Conservation (phyloP, 2,113 vertebrate species). For the Oceanites oceanicus region DNA sequence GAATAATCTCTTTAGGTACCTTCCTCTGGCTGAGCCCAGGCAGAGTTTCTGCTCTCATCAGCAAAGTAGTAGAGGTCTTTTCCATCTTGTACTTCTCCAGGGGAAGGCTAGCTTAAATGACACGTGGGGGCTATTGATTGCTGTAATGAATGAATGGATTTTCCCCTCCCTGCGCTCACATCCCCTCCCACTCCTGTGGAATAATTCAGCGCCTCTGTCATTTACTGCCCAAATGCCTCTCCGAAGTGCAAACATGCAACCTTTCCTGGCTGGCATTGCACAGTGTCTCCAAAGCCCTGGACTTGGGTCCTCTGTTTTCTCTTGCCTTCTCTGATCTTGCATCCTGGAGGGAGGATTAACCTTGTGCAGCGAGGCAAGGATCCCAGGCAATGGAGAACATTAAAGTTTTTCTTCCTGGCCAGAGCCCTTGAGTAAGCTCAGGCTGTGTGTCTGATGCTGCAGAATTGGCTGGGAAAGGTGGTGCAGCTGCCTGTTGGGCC, state of each 20-base stretch:
- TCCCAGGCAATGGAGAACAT: not conserved
- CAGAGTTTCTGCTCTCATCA: slow-evolving; percentile 32
- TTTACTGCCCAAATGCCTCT: slow-evolving; percentile 32
- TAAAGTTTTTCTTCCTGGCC: not conserved
- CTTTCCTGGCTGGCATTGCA: not conserved
- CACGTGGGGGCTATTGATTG: slow-evolving; percentile 35
- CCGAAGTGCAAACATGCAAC: not conserved
- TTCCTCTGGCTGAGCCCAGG: not conserved
- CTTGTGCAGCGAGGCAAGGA: not conserved
- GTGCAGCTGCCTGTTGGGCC: not conserved
- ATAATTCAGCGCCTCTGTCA: not conserved
- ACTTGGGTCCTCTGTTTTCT: not conserved
- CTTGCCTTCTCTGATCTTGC: not conserved
- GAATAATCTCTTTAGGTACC: slow-evolving; percentile 24
- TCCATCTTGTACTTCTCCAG: slow-evolving; percentile 17
- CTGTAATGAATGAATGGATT: slow-evolving; percentile 39
- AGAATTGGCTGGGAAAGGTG: not conserved
- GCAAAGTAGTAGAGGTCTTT: slow-evolving; percentile 14
- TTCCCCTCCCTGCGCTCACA: not conserved
- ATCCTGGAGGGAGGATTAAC: not conserved
- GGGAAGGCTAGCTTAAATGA: not conserved
- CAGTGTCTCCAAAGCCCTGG: not conserved
- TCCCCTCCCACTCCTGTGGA: not conserved
- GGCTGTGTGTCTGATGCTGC: not conserved
- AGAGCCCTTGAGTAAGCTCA: not conserved